Evolutionary conservation across 1,140 invertebrate genomes (phyloP).

Genomic region (Drosophila kepulauana): DNA sequence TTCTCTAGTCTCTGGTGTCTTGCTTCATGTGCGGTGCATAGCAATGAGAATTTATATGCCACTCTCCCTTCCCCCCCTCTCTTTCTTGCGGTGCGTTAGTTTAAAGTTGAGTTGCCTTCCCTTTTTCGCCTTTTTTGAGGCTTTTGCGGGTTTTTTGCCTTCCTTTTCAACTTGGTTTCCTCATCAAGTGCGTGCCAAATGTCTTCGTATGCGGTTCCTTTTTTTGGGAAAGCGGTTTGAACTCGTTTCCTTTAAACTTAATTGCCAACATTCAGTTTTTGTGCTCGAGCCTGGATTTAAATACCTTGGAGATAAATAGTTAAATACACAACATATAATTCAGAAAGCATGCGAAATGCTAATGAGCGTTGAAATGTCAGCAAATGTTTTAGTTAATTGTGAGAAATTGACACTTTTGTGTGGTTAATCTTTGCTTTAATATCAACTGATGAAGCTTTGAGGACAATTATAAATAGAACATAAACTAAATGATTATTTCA

Average conservation of each 20-base stretch:
- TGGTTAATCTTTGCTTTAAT: background rate
- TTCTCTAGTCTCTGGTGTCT: conserved; percentile 35
- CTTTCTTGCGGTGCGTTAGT: conserved; percentile 55
- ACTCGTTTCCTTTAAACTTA: conserved; percentile 59
- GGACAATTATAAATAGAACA: too few species aligned
- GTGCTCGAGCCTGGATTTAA: background rate
- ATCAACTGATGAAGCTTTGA: background rate
- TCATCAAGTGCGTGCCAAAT: conserved; percentile 71
- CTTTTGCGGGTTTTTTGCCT: conserved; percentile 13
- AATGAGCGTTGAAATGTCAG: conserved; percentile 12
- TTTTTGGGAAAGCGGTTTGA: conserved; percentile 13
- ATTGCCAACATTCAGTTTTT: conserved; percentile 63
- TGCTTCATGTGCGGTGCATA: conserved; percentile 62
- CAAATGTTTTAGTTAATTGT: background rate
- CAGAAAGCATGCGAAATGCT: background rate
- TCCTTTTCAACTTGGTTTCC: conserved; percentile 33
- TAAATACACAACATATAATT: background rate
- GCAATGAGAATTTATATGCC: conserved; percentile 46
- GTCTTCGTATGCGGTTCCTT: conserved; percentile 28
- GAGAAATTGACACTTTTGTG: background rate
- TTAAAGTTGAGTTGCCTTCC: conserved; percentile 63
- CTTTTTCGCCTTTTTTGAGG: conserved; percentile 29
- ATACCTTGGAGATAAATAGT: conserved; percentile 16
- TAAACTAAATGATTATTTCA: too few species aligned
- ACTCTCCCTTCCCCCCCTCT: background rate